A percentile compares a stretch with the other conserved stretches of the same genome.
Conservation (phyloP, 1,140 invertebrate species). For the Ectropis grisescens region DNA sequence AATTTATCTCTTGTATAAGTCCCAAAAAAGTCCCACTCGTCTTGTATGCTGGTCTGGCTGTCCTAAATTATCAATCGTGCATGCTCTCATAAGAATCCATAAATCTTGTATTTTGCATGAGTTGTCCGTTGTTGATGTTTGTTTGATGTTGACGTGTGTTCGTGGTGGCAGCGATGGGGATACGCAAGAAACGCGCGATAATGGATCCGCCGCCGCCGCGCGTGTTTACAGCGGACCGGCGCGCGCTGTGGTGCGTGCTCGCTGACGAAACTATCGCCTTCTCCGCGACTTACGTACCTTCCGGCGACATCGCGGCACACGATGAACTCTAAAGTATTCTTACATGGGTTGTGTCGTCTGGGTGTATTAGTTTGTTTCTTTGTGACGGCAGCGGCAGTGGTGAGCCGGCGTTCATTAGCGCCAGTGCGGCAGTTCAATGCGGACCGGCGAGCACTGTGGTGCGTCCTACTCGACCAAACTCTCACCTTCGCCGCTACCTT, state of each 20-base stretch:
- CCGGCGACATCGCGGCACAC: constrained; percentile 6
- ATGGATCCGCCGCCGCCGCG: background rate
- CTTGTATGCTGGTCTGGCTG: too few species aligned
- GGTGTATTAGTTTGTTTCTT: background rate
- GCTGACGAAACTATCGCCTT: constrained; percentile 7
- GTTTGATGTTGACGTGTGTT: constrained; percentile 11
- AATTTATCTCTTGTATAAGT: too few species aligned
- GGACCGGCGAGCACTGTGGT: constrained; percentile 40
- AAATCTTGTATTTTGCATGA: too few species aligned
- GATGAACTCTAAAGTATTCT: constrained; percentile 25
- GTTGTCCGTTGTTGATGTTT: too few species aligned
- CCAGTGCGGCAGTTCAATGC: constrained; percentile 18
- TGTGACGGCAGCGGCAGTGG: background rate
- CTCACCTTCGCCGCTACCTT: too few species aligned
- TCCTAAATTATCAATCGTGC: too few species aligned
- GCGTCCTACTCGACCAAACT: too few species aligned
- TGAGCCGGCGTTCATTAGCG: too few species aligned
- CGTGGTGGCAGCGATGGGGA: constrained; percentile 20
- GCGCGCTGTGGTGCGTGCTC: constrained; percentile 37
- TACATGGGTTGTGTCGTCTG: background rate
- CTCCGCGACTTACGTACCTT: constrained; percentile 5
- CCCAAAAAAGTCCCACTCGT: too few species aligned
- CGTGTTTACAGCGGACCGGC: constrained; percentile 28
- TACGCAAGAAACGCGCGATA: constrained; percentile 27
- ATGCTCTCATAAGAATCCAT: too few species aligned